Evolutionary conservation across 2,888 invertebrate species (phyloP).

Genomic region (Stramonita haemastoma): DNA sequence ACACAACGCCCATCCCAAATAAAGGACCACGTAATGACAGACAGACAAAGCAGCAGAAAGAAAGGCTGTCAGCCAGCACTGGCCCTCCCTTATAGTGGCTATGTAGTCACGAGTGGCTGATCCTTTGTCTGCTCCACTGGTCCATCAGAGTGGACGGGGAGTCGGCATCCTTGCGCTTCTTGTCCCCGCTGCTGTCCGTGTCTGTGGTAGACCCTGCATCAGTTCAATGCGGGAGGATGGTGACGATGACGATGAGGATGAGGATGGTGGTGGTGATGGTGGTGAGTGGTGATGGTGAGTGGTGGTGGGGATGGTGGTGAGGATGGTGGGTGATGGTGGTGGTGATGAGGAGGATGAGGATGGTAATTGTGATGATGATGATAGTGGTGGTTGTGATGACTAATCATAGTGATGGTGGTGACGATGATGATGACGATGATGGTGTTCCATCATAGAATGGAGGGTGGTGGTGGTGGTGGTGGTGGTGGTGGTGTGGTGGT

Average conservation of each 20-base stretch:
- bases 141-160: conserved; percentile 72
- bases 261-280: too few relatives aligned
- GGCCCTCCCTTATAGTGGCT: conserved; percentile 61
- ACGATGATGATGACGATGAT: too few relatives aligned
- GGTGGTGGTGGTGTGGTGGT: too few relatives aligned
- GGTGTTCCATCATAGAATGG: too few relatives aligned
- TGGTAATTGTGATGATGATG: too few relatives aligned
- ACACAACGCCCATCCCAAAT: too few relatives aligned
- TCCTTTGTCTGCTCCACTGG: conserved; percentile 67
- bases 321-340: conserved; percentile 86
- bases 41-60: not conserved
- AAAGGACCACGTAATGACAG: not conserved
- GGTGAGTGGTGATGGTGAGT: too few relatives aligned
- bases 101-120: conserved; percentile 70
- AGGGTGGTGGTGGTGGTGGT: too few relatives aligned
- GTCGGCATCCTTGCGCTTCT: conserved; percentile 70
- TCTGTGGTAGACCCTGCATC: conserved; percentile 70
- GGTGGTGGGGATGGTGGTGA: conserved; percentile 71
- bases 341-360: conserved; percentile 41
- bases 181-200: conserved; percentile 72
- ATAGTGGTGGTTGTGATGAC: conserved; percentile 34
- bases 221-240: not conserved
- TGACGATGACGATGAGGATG: too few relatives aligned
- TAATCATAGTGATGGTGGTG: not conserved
- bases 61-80: too few relatives aligned